Evolutionary conservation across 1,140 invertebrate genomes (phyloP), one percentile per base, ranked within the genome.

Genomic region (Eueides isabella): DNA sequence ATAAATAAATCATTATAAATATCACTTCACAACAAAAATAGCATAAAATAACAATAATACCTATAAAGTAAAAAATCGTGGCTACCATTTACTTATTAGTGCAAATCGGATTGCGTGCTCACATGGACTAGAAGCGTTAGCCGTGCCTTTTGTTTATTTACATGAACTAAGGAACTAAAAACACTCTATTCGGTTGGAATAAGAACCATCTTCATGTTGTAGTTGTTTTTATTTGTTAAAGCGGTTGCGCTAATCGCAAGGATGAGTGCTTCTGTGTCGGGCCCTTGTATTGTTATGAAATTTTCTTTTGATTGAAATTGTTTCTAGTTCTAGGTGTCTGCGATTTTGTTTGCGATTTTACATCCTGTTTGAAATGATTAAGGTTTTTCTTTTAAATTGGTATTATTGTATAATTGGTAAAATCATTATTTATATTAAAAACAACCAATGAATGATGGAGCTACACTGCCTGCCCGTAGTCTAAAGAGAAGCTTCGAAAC

Each of bases 71-170:
- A 28, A 38, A 61, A 67, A 64, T 11, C 35, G 66, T 86, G 67
- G 83, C 74, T 72, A 81, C 79, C 71, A 69, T 80, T 81, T 35
- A 71, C 61, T 85, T 86, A 88, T 77, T 85, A 88, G 86, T 84
- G 86, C 86, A 72, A 78, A 80, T 79, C 77, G 72, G 72, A 70
- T 88, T 88, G 84, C 86, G 79, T 88, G 84, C 68, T 55, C 69
- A 71, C 62, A 48, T 69, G 31, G 26, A 65, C 41, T 71, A 35
- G 71, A 69, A 41, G 66, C 35, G 67, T 74, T 72, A 35, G 64
- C n/a, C 33, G 67, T 68, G 28, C 67, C 62, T 67, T 69, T 74
- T 74, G 61, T 69, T 74, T 69, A 74, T 65, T 64, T 65, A 65
- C n/a, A 55, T 30, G 35, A 35, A 35, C 12, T 28, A 26, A 44